Percentiles rank a stretch among this genome's conserved stretches.
phyloP scores from a whole-genome alignment of 2,113 vertebrate genomes.

The Odocoileus virginianus region DNA sequence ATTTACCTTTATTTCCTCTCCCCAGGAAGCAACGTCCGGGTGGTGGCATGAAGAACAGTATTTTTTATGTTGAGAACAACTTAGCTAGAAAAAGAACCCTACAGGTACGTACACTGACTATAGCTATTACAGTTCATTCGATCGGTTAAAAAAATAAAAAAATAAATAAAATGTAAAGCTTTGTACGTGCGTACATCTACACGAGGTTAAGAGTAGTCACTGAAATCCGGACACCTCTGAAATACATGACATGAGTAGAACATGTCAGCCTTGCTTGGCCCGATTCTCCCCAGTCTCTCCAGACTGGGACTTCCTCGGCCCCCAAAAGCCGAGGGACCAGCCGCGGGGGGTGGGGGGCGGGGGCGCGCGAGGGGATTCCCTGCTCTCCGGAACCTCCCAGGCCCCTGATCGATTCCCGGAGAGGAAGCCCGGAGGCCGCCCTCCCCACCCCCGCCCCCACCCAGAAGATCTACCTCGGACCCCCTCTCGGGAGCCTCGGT shows the following conservation, averaged over 20 bases:
- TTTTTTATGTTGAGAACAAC: not conserved
- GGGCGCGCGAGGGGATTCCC: not conserved
- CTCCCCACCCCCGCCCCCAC: not conserved
- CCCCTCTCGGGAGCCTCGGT: not conserved
- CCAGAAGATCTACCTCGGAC: rapidly evolving
- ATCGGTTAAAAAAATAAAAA: not conserved
- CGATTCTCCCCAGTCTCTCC: too few relatives aligned
- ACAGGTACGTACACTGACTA: not conserved
- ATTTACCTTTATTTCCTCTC: not conserved
- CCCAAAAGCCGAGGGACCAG: not conserved
- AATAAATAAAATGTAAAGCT: not conserved
- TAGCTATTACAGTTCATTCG: not conserved
- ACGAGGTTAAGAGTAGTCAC: not conserved
- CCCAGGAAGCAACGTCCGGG: not conserved
- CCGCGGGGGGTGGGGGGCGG: rapidly evolving
- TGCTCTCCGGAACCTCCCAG: not conserved
- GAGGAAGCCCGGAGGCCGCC: not conserved
- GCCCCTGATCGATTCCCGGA: not conserved
- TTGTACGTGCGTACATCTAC: not conserved
- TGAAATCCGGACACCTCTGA: not conserved
- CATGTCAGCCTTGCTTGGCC: not conserved
- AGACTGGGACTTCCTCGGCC: not conserved
- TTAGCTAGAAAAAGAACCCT: not conserved
- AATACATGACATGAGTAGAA: not conserved
- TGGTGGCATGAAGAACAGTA: not conserved